phyloP scores from a whole-genome alignment of 2,888 invertebrate genomes.

The Apodemia duryi region DNA sequence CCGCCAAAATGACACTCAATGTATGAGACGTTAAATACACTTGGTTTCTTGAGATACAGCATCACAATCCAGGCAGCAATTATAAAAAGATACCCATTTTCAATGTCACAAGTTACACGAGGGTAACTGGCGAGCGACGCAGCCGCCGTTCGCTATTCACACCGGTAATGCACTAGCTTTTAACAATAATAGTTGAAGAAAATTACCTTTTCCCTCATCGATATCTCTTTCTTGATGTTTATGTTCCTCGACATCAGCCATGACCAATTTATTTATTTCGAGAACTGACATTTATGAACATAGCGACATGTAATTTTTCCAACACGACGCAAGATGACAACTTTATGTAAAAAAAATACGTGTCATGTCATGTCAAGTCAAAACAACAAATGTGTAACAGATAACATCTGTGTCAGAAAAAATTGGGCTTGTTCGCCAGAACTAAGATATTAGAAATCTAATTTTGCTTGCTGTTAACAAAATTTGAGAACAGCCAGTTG shows the following conservation, averaged over 20 bases:
- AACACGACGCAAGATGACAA: slow-evolving; percentile 72
- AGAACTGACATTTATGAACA: slow-evolving; percentile 74
- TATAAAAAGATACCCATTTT: slow-evolving; percentile 76
- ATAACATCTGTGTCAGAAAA: background rate
- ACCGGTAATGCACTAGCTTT: slow-evolving; percentile 56
- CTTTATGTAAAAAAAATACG: slow-evolving; percentile 49
- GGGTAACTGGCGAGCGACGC: slow-evolving; percentile 54
- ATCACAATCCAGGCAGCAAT: slow-evolving; percentile 75
- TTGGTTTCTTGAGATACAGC: slow-evolving; percentile 59
- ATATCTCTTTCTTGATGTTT: slow-evolving; percentile 71
- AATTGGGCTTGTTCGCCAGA: too few species aligned
- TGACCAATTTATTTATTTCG: slow-evolving; percentile 76
- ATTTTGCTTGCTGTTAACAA: too few species aligned
- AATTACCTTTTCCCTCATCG: slow-evolving; percentile 77
- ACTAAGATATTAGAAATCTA: too few species aligned
- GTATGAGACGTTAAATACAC: slow-evolving; percentile 47
- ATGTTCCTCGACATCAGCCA: slow-evolving; percentile 75
- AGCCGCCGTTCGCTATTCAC: slow-evolving; percentile 53
- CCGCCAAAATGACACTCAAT: slow-evolving; percentile 47
- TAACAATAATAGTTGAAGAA: slow-evolving; percentile 67
- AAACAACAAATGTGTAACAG: background rate
- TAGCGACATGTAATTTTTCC: slow-evolving; percentile 71
- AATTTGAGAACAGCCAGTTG: too few species aligned
- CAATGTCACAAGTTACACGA: slow-evolving; percentile 77
- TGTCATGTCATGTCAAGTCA: slow-evolving; percentile 61